These are phyloP conservation scores for Biston stratarius DNA, from an alignment of 2,888 invertebrate species.

Conservation along the genomic window DNA sequence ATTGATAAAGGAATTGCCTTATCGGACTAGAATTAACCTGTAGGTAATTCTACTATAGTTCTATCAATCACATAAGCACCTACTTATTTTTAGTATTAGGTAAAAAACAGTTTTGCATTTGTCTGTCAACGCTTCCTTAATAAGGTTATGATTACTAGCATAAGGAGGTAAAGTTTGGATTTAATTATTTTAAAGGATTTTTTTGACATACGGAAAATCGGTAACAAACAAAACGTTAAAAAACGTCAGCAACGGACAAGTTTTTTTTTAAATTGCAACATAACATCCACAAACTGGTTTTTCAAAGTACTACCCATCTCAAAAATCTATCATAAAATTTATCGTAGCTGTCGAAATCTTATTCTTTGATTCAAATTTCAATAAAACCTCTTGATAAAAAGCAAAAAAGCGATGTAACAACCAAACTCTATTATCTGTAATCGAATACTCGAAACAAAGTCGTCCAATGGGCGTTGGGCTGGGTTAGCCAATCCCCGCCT, in stretches of 20 bases:
- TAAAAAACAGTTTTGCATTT: too few species aligned
- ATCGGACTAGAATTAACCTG: too few species aligned
- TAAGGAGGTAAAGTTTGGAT: too few species aligned
- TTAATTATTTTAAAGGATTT: too few species aligned
- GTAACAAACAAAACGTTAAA: neutral
- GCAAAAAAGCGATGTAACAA: conserved; percentile 55
- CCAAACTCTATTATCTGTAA: conserved; percentile 73
- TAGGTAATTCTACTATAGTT: too few species aligned
- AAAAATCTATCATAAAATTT: conserved; percentile 51
- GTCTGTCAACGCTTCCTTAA: too few species aligned
- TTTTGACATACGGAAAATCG: too few species aligned
- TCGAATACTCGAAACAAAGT: conserved; percentile 70
- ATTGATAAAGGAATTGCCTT: too few species aligned
- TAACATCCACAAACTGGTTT: conserved; percentile 16
- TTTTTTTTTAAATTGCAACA: neutral
- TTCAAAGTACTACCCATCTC: conserved; percentile 28
- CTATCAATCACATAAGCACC: too few species aligned
- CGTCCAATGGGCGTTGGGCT: conserved; percentile 71
- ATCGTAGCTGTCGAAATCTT: conserved; percentile 56
- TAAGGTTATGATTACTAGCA: too few species aligned
- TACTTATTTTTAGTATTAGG: too few species aligned
- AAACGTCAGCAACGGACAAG: neutral
- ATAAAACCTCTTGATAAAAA: conserved; percentile 62
- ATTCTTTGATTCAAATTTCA: conserved; percentile 61
- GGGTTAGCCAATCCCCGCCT: conserved; percentile 58